Evolutionary conservation across 1,140 invertebrate genomes (phyloP).

Genomic region (Condylostylus longicornis): DNA sequence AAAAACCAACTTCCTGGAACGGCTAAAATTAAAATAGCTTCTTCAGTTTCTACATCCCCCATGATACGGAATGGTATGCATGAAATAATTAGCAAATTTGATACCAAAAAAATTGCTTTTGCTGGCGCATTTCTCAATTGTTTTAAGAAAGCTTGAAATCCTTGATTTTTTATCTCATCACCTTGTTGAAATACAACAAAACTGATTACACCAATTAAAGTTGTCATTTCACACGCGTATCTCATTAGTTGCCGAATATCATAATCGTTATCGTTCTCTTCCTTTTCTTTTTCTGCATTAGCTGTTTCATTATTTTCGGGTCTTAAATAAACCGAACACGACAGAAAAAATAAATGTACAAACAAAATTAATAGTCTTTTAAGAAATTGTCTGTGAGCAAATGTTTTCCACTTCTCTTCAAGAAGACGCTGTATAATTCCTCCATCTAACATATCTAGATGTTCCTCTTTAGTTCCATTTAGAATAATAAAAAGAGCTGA

Average conservation of each 20-base stretch:
- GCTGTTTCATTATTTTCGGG: constrained; percentile 39
- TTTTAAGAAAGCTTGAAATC: constrained; percentile 73
- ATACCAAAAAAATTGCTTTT: constrained; percentile 84
- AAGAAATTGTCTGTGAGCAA: constrained; percentile 83
- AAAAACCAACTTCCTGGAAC: constrained; percentile 93
- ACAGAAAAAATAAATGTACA: constrained; percentile 75
- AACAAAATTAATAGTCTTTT: constrained; percentile 74
- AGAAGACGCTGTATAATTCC: constrained; percentile 92
- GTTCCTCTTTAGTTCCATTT: constrained; percentile 92
- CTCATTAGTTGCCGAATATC: constrained; percentile 41
- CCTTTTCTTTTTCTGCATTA: constrained; percentile 6
- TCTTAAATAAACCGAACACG: constrained; percentile 76
- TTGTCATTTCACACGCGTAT: constrained; percentile 67
- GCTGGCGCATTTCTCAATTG: constrained; percentile 89
- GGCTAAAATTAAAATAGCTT: constrained; percentile 79
- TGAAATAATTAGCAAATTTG: constrained; percentile 79
- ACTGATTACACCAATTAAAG: constrained; percentile 66
- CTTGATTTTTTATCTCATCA: constrained; percentile 87
- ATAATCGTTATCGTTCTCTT: constrained; percentile 11
- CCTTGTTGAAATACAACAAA: constrained; percentile 83
- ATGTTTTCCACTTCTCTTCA: constrained; percentile 99
- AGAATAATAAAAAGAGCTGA: constrained; percentile 95
- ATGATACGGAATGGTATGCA: constrained; percentile 80
- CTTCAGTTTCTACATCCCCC: constrained; percentile 62
- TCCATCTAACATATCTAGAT: constrained; percentile 96